phyloP scores from a whole-genome alignment of 2,888 invertebrate genomes.

The Cybosia mesomella region DNA sequence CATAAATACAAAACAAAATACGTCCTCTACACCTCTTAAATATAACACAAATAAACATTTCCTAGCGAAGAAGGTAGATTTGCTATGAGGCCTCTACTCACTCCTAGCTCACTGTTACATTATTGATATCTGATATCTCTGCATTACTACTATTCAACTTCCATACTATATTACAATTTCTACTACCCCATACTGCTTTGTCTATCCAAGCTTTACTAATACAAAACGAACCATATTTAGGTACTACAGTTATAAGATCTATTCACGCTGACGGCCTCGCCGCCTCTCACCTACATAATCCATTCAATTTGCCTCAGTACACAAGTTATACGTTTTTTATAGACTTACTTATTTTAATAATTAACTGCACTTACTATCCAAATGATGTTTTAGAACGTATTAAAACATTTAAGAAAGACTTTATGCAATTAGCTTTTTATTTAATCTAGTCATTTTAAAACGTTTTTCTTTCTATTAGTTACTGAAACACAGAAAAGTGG shows the following conservation, averaged over 20 bases:
- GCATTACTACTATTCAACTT: slow-evolving; percentile 34
- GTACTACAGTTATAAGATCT: slow-evolving; percentile 45
- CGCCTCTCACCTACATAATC: slow-evolving; percentile 63
- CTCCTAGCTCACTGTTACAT: slow-evolving; percentile 31
- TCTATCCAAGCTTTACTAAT: slow-evolving; percentile 37
- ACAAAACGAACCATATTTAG: slow-evolving; percentile 55
- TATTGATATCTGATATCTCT: slow-evolving; percentile 43
- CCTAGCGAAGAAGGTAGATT: not conserved
- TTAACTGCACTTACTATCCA: not conserved
- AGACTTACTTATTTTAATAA: no score
- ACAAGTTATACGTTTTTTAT: slow-evolving; percentile 84
- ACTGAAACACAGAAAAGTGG: not conserved
- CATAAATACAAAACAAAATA: not conserved
- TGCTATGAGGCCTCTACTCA: not conserved
- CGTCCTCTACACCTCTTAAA: not conserved
- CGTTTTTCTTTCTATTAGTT: not conserved
- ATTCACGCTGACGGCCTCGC: slow-evolving; percentile 33
- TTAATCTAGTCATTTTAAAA: no score
- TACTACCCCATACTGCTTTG: slow-evolving; percentile 69
- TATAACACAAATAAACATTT: not conserved
- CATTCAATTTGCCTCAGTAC: slow-evolving; percentile 79
- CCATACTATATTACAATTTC: slow-evolving; percentile 47
- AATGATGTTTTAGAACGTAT: not conserved
- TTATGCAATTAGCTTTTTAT: no score
- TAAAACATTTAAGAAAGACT: not conserved